Evolutionary conservation across 2,888 invertebrate genomes (phyloP), one percentile per base, ranked within the genome.

Genomic region (Drosophila engyochracea): DNA sequence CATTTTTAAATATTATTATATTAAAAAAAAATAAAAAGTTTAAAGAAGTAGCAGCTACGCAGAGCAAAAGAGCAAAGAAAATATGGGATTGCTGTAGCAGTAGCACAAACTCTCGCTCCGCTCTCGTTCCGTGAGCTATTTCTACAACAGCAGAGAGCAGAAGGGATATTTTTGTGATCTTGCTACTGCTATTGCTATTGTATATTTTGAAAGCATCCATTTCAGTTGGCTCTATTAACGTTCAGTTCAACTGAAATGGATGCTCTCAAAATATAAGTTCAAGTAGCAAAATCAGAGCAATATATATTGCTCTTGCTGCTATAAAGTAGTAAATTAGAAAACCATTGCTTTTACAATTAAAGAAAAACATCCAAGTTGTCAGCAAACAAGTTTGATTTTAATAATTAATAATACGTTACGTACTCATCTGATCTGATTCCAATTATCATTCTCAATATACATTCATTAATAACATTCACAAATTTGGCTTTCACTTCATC

Each of bases 401-500:
- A 74, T 84, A 76, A 71, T 89, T 79, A 84, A 80, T 83, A 88
- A 81, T 90, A 85, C 79, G 79, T 60, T 72, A 71, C 70, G 41
- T 47, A 57, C 14, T 57, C 37, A 70, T 69, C 31, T 58, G 72
- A 73, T 76, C 70, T 41, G 70, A 22, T 31, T 28, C n/a, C 37
- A 57, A 57, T 39, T 53, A 74, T 74, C 75, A 63, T 67, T 66
- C 37, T 47, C 47, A 74, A 70, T 70, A 60, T 74, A 74, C 69
- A 69, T 58, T 58, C 63, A 64, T 68, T 66, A 77, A 79, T 75
- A 89, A 86, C 71, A 76, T 82, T 80, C 53, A 84, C 79, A 57
- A 89, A 80, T 86, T 87, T 87, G 91, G 86, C 91, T 78, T 91
- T 91, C 77, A 64, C 76, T 89, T 83, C 64, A 67, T 71, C 51